Evolutionary conservation across 2,113 vertebrate species (phyloP), one percentile per base, ranked within the genome.

Genomic region (Toxotes chatareus): DNA sequence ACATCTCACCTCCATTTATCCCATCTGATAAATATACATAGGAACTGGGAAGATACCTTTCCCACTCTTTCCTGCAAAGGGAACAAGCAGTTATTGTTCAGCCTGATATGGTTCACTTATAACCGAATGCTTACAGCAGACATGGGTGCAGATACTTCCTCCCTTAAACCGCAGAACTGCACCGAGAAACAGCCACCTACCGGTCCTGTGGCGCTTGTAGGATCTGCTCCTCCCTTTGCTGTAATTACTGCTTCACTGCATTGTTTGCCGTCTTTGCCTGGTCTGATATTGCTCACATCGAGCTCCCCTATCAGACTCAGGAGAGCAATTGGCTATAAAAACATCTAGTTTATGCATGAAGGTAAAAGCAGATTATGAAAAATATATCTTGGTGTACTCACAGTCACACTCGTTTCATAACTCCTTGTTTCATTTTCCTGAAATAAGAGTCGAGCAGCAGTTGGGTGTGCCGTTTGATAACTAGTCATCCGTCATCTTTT

Each of bases 1-100:
- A 62, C 57, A 21, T 55, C 82, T 88, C 83, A 87, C 86, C 77
- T 89, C 78, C 73, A 60, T 85, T 83, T 84, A 40, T 81, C 61
- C 57, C n/a, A 5, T 70, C 68, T 62, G 46, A 79, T 75, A 63
- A 36, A 78, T 83, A 76, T 75, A 55, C 23, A 65, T 55, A 55
- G 53, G 66, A 70, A 38, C 51, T 47, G 46, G 55, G 66, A 46
- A 87, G 72, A 64, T 65, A 38, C 64, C 60, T 71, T 69, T 63
- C 36, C 68, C 36, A 46, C 76, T 73, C 68, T 63, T 62, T 72
- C n/a, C 80, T 57, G 31, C 57, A 55, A 62, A 63, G 55, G 31
- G 62, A 75, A 85, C 82, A 72, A 63, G 53, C 16, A 7, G 10
- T 27, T 64, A 49, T 70, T 80, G 79, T 85, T 86, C 44, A 19